A percentile compares a stretch with the other conserved stretches of the same genome.
Conservation (phyloP, 1,140 invertebrate genomes). For the Leptopilina clavipes region DNA sequence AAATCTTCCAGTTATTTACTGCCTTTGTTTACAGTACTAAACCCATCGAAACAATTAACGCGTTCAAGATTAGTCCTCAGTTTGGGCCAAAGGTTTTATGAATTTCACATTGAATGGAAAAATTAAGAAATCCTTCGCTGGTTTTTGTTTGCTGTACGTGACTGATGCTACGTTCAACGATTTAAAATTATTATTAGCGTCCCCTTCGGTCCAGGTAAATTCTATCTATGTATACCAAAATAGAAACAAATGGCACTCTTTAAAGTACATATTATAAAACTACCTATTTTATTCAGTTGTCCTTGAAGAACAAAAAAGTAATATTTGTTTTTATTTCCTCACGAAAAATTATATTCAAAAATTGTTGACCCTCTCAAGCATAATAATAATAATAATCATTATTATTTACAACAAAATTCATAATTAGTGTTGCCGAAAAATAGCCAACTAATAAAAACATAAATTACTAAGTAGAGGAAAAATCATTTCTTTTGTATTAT, state of each 20-base stretch:
- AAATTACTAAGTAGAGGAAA: not conserved
- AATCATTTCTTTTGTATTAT: no score
- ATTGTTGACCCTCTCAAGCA: no score
- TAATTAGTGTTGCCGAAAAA: no score
- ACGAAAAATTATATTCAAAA: not conserved
- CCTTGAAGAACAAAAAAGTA: not conserved
- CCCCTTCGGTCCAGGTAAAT: not conserved
- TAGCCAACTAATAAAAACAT: not conserved
- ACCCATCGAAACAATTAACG: conserved; percentile 43
- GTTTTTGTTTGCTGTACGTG: conserved; percentile 20
- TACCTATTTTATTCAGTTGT: conserved; percentile 4
- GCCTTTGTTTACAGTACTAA: conserved; percentile 40
- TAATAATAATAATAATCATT: no score
- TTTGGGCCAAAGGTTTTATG: not conserved
- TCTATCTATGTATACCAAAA: not conserved
- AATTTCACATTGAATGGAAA: not conserved
- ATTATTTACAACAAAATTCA: no score
- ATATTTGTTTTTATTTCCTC: not conserved
- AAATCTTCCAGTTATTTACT: conserved; percentile 40
- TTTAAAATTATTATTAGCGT: conserved; percentile 10
- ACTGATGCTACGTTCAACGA: not conserved
- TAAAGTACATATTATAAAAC: not conserved
- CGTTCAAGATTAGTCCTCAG: not conserved
- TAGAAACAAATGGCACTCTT: conserved; percentile 3
- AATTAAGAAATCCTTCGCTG: not conserved